Base-by-base conservation (phyloP, 2,888 invertebrate genomes). In the Tridacna crocea region DNA sequence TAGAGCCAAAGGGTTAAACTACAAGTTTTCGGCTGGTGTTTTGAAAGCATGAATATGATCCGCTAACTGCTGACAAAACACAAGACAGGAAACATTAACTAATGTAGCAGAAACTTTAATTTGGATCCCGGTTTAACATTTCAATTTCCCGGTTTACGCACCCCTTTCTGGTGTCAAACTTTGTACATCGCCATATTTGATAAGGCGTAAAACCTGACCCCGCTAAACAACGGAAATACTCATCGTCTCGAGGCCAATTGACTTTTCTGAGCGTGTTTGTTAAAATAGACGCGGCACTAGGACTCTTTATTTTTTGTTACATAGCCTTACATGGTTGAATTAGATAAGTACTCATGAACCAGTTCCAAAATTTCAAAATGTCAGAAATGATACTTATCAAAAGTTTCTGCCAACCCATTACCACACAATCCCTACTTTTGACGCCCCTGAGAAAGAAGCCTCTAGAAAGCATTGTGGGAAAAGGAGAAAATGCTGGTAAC, bases 61-160 rank as follows among this genome's bases (percentile, higher is more conserved):
- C 26, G 60, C 58, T 63, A 51, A 55, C 26, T 68, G 72, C 73
- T 83, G 76, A 66, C 77, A 60, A 74, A 77, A 77, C 76, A 72
- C 60, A 61, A 73, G 72, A 77, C 36, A 65, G 47, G 51, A 65
- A 47, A 15, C 24, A 51, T 70, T 51, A 70, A 70, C 70, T 85
- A 85, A 85, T 85, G 85, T 82, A 82, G 82, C 80, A 80, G 82
- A 85, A 85, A 82, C 75, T 82, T 82, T 75, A 85, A 85, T 85
- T 85, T 80, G 72, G 77, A 72, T 51, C 58, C 51, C 36, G 85
- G 85, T 85, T 85, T 85, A 78, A 80, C 82, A 60, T 85, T 85
- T 85, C 85, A 82, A 82, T 82, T 80, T 75, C 72, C 75, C 46
- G 55, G 79, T 75, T 79, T 70, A 80, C 80, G 78, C 73, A 24